phyloP scores from a whole-genome alignment of 2,888 invertebrate genomes.

The Eilema depressum region DNA sequence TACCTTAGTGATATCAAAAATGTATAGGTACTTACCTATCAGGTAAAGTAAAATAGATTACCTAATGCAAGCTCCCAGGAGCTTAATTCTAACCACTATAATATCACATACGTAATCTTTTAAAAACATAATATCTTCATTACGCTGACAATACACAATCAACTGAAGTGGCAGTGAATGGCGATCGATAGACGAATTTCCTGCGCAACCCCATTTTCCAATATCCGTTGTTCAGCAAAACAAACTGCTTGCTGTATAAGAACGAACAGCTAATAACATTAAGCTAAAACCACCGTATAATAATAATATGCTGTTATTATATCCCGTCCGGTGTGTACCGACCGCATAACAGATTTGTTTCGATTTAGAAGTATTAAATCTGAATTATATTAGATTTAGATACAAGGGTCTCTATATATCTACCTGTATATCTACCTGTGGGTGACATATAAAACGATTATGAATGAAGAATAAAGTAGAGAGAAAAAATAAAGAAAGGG shows the following conservation, averaged over 20 bases:
- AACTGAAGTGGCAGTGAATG: slow-evolving; percentile 67
- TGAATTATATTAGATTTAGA: too few species aligned
- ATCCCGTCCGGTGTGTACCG: slow-evolving; percentile 19
- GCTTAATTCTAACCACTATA: background rate
- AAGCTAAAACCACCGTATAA: slow-evolving; percentile 38
- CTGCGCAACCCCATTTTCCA: slow-evolving; percentile 82
- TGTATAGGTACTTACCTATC: background rate
- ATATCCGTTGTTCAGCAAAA: slow-evolving; percentile 76
- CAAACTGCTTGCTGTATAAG: slow-evolving; percentile 48
- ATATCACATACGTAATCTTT: background rate
- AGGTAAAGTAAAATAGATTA: background rate
- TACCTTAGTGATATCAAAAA: background rate
- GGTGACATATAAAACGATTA: background rate
- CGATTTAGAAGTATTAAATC: background rate
- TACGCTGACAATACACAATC: slow-evolving; percentile 70
- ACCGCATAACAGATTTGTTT: slow-evolving; percentile 13
- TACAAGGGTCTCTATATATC: background rate
- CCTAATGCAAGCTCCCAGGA: background rate
- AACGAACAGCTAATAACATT: slow-evolving; percentile 48
- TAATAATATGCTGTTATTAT: slow-evolving; percentile 34
- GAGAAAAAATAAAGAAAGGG: too few species aligned
- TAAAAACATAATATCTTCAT: slow-evolving; percentile 41
- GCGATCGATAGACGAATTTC: slow-evolving; percentile 79
- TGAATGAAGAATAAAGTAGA: background rate
- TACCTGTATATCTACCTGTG: background rate